These are phyloP conservation scores for Potamilus streckersoni DNA, from an alignment of 1,140 invertebrate species.

Conservation along the genomic window DNA sequence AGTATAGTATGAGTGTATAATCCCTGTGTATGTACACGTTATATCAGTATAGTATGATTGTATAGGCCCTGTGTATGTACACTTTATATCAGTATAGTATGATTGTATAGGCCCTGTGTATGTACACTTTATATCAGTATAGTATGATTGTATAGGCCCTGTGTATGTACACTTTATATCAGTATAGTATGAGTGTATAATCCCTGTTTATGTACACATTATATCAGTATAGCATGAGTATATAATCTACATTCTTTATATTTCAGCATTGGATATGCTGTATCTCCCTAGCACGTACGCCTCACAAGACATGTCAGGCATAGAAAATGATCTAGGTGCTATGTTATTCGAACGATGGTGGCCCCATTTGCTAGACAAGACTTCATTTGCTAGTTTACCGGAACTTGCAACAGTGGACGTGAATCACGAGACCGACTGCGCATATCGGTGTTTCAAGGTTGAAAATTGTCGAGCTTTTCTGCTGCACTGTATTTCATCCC, in stretches of 20 bases:
- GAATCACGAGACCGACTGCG: constrained; percentile 24
- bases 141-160: too few relatives aligned
- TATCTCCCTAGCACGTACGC: constrained; percentile 13
- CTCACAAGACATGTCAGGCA: not conserved
- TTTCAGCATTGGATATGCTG: constrained; percentile 20
- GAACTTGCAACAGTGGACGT: constrained; percentile 23
- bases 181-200: too few relatives aligned
- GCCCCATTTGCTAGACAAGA: constrained; percentile 8
- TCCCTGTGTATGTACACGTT: too few relatives aligned
- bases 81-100: too few relatives aligned
- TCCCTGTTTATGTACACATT: too few relatives aligned
- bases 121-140: too few relatives aligned
- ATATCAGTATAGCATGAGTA: too few relatives aligned
- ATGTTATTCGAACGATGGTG: constrained; percentile 24
- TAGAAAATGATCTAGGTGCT: not conserved
- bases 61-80: too few relatives aligned
- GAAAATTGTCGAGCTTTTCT: constrained; percentile 27
- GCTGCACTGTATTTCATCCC: constrained; percentile 14
- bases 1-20: too few relatives aligned
- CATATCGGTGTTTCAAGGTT: constrained; percentile 24
- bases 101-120: too few relatives aligned
- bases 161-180: too few relatives aligned
- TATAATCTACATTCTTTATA: not conserved
- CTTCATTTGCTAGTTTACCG: constrained; percentile 1
- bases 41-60: too few relatives aligned